Evolutionary conservation across 2,888 invertebrate genomes (phyloP).

Genomic region (Agrotis exclamationis): DNA sequence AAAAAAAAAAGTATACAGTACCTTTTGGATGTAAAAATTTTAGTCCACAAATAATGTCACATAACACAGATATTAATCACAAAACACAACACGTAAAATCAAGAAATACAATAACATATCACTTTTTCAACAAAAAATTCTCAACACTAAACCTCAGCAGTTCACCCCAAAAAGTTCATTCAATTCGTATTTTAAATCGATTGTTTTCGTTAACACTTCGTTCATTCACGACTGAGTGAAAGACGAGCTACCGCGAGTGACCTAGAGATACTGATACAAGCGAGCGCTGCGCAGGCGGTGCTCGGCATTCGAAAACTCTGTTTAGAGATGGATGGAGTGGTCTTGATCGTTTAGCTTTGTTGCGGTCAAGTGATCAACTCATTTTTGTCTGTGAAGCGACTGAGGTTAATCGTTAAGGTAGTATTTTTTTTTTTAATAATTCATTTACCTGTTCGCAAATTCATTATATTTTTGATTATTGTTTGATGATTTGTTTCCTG

Average conservation of each 20-base stretch:
- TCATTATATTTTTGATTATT: no score
- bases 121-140: background rate
- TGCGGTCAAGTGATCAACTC: background rate
- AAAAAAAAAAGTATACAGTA: background rate
- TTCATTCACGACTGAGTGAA: slow-evolving; percentile 51
- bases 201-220: slow-evolving; percentile 54
- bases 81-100: slow-evolving; percentile 27
- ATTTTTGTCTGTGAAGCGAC: background rate
- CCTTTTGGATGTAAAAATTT: slow-evolving; percentile 10
- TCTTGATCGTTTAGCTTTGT: slow-evolving; percentile 68
- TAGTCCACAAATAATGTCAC: slow-evolving; percentile 4
- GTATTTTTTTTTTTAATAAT: no score
- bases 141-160: slow-evolving; percentile 17
- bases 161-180: slow-evolving; percentile 4
- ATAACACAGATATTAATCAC: slow-evolving; percentile 13
- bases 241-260: slow-evolving; percentile 77
- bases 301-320: slow-evolving; percentile 77
- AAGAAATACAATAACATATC: slow-evolving; percentile 1
- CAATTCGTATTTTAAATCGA: slow-evolving; percentile 26
- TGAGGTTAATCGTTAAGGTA: background rate
- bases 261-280: slow-evolving; percentile 82
- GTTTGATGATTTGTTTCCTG: no score
- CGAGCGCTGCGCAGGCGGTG: slow-evolving; percentile 76
- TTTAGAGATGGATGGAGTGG: slow-evolving; percentile 37
- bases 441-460: no score